Conservation (phyloP, 2,888 invertebrate genomes). For the Dorcus parallelipipedus region DNA sequence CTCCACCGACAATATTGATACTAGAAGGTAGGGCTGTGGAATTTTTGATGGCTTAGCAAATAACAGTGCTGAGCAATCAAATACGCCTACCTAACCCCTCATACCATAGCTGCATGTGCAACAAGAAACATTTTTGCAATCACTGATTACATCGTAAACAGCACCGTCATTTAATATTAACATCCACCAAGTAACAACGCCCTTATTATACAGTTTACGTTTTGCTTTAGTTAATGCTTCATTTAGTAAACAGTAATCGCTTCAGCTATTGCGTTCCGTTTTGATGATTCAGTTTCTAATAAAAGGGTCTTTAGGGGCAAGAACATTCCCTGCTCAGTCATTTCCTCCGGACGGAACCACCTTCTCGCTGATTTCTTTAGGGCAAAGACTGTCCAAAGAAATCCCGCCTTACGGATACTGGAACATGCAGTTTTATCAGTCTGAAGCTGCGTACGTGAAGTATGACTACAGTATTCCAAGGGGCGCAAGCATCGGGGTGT, state of each 20-base stretch:
- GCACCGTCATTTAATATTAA: not conserved
- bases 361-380: slow-evolving; percentile 84
- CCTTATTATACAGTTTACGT: not conserved
- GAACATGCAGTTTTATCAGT: slow-evolving; percentile 97
- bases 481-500: slow-evolving; percentile 91
- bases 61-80: slow-evolving; percentile 21
- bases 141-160: not conserved
- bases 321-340: slow-evolving; percentile 84
- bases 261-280: no score
- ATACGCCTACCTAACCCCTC: slow-evolving; percentile 12
- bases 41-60: slow-evolving; percentile 28
- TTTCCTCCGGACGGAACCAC: slow-evolving; percentile 92
- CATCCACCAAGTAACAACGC: no score
- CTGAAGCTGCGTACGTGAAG: slow-evolving; percentile 88
- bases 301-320: slow-evolving; percentile 60
- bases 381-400: slow-evolving; percentile 82
- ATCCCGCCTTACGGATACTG: slow-evolving; percentile 94
- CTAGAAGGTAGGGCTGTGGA: slow-evolving; percentile 68
- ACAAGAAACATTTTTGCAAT: no score
- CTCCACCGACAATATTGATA: slow-evolving; percentile 73
- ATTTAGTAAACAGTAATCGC: no score
- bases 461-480: slow-evolving; percentile 92
- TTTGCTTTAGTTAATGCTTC: not conserved
- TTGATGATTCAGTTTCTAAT: not conserved
- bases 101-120: no score